Conservation (phyloP, 2,797 vertebrate genomes). For the Artibeus lituratus region DNA sequence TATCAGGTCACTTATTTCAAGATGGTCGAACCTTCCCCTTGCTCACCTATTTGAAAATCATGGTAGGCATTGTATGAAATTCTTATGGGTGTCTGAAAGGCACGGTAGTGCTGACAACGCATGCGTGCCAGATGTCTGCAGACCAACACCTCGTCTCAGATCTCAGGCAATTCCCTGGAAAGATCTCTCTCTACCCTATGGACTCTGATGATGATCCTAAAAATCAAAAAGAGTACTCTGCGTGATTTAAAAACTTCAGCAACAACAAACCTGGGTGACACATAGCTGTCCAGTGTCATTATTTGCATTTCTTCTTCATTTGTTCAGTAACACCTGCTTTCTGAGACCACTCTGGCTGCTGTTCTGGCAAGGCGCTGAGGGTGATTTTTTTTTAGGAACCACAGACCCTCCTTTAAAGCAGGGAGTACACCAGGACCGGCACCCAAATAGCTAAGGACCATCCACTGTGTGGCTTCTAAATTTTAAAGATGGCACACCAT, state of each 20-base stretch:
- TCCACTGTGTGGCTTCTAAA: rapidly evolving
- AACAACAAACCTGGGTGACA: too few relatives aligned
- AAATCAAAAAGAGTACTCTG: neutral
- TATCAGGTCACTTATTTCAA: too few relatives aligned
- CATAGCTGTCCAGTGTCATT: rapidly evolving
- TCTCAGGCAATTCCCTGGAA: neutral
- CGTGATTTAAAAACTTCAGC: neutral
- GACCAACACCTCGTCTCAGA: neutral
- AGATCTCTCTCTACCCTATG: rapidly evolving
- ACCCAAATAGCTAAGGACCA: rapidly evolving
- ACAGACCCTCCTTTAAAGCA: too few relatives aligned
- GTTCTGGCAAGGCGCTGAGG: too few relatives aligned
- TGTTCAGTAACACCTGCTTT: rapidly evolving
- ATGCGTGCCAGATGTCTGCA: rapidly evolving
- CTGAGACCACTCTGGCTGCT: rapidly evolving
- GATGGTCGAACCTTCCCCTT: neutral
- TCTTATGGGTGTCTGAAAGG: rapidly evolving
- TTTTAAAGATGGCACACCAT: rapidly evolving
- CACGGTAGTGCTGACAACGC: rapidly evolving
- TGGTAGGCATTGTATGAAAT: rapidly evolving
- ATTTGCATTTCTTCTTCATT: neutral
- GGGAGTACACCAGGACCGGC: neutral
- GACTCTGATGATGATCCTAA: neutral
- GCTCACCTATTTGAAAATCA: rapidly evolving
- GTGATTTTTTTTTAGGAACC: rapidly evolving